Conservation (phyloP, 2,888 invertebrate species). For the Boloria euphrosyne region DNA sequence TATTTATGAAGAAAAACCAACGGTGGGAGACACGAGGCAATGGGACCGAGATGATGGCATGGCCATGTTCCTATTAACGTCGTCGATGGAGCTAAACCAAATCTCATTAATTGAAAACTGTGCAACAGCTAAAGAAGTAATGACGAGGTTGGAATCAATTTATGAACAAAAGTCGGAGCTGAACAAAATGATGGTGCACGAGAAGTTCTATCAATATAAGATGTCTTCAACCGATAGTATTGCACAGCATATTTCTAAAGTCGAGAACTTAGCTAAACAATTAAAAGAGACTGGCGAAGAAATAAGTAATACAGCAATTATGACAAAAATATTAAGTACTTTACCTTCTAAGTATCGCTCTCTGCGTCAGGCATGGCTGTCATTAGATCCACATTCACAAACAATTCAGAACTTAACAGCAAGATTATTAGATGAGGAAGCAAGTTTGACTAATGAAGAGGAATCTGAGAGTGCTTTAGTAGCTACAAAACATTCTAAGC, state of each 20-base stretch:
- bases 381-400: conserved; percentile 34
- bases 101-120: conserved; percentile 42
- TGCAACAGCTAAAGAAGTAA: conserved; percentile 38
- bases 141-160: conserved; percentile 40
- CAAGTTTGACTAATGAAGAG: conserved; percentile 34
- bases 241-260: conserved; percentile 44
- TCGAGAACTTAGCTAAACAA: conserved; percentile 43
- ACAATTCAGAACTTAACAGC: conserved; percentile 43
- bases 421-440: conserved; percentile 41
- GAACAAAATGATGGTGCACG: conserved; percentile 41
- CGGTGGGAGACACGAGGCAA: not conserved
- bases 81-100: conserved; percentile 41
- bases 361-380: conserved; percentile 45
- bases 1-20: conserved; percentile 31
- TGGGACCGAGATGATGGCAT: conserved; percentile 39
- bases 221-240: conserved; percentile 39
- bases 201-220: conserved; percentile 40
- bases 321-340: conserved; percentile 46
- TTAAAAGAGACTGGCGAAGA: conserved; percentile 44
- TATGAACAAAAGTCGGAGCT: conserved; percentile 40
- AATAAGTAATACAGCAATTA: conserved; percentile 45
- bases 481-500: not conserved
- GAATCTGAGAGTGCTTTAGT: conserved; percentile 17
- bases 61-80: conserved; percentile 38
- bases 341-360: conserved; percentile 41